Percentiles rank a stretch among this genome's conserved stretches.
Evolutionary conservation across 2,888 invertebrate species (phyloP).

Genomic region (Cephus runcator): DNA sequence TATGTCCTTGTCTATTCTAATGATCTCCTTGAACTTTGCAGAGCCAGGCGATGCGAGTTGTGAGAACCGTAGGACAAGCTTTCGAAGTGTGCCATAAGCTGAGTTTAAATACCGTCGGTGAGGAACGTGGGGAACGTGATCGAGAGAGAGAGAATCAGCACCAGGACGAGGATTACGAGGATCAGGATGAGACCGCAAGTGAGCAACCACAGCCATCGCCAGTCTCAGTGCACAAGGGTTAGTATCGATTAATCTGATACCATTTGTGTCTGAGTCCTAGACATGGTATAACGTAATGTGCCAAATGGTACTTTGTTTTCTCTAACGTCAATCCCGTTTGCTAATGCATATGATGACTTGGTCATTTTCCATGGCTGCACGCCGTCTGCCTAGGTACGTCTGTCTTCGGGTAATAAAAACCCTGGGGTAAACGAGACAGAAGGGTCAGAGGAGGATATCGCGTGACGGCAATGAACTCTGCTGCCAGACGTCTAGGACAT

Average conservation of each 20-base stretch:
- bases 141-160: conserved; percentile 51
- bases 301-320: neutral
- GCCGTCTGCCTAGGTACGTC: neutral
- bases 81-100: conserved; percentile 99
- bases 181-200: conserved; percentile 67
- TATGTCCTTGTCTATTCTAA: neutral
- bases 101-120: conserved; percentile 72
- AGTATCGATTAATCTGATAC: conserved; percentile 7
- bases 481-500: neutral
- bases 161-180: conserved; percentile 64
- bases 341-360: neutral
- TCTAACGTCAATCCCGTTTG: neutral
- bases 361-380: neutral
- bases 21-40: conserved; percentile 63
- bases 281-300: neutral
- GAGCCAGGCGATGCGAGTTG: conserved; percentile 99
- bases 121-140: conserved; percentile 50
- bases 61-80: conserved; percentile 98
- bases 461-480: neutral
- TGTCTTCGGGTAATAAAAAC: neutral
- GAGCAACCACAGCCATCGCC: conserved; percentile 57
- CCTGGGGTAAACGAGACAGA: neutral
- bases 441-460: neutral
- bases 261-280: neutral
- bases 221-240: conserved; percentile 59